Percentiles rank a stretch among this genome's conserved stretches.
phyloP scores from a whole-genome alignment of 2,113 vertebrate species.

The Clarias magur region DNA sequence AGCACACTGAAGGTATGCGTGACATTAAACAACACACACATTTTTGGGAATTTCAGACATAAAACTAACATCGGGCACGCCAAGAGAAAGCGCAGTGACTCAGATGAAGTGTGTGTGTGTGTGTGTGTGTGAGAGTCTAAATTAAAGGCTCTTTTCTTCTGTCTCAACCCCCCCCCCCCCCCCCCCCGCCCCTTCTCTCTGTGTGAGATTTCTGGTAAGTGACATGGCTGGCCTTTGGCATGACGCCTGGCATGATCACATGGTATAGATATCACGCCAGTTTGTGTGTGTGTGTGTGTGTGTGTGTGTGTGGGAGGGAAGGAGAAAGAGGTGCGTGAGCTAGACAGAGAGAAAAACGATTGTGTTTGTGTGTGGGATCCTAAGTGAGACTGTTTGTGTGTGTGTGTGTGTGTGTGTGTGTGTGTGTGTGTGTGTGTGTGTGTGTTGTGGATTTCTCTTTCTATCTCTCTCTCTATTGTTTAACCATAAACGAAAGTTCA shows the following conservation, averaged over 20 bases:
- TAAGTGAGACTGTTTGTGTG: slow-evolving; percentile 16
- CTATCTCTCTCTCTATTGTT: slow-evolving; percentile 69
- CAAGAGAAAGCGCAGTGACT: background rate
- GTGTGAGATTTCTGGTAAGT: slow-evolving; percentile 77
- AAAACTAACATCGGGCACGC: slow-evolving; percentile 58
- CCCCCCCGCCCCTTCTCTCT: slow-evolving; percentile 57
- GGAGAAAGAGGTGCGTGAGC: slow-evolving; percentile 7
- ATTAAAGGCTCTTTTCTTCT: slow-evolving; percentile 58
- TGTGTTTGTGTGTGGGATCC: slow-evolving; percentile 59
- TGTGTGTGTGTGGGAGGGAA: slow-evolving; percentile 34
- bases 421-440: slow-evolving; percentile 64
- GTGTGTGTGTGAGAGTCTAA: slow-evolving; percentile 54
- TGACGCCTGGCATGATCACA: slow-evolving; percentile 78
- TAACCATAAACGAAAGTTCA: slow-evolving; percentile 67
- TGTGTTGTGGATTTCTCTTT: background rate
- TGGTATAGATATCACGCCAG: slow-evolving; percentile 72
- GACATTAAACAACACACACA: slow-evolving; percentile 73
- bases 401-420: slow-evolving; percentile 47
- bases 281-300: slow-evolving; percentile 49
- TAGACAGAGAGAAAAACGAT: slow-evolving; percentile 35
- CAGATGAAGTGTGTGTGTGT: slow-evolving; percentile 49
- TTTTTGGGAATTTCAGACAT: slow-evolving; percentile 69
- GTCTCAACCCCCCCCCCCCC: slow-evolving; percentile 60
- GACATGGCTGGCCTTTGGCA: slow-evolving; percentile 78
- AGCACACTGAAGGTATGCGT: slow-evolving; percentile 51